Conservation (phyloP, 2,888 invertebrate genomes). For the Oligia latruncula region DNA sequence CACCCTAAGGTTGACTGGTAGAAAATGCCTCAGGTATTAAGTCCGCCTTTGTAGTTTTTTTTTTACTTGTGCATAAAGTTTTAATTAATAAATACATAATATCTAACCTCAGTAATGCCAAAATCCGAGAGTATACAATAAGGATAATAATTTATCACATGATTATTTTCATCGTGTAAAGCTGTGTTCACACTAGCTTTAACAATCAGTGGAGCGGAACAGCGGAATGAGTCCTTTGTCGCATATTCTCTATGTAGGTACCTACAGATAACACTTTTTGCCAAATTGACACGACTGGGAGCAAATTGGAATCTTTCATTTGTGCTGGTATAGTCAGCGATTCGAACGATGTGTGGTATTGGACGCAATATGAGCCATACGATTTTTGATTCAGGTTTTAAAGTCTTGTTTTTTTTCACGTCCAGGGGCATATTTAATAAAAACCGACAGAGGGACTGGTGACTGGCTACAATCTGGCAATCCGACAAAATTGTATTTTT, state of each 20-base stretch:
- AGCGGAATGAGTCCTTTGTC: conserved; percentile 58
- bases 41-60: no score
- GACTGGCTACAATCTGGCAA: background rate
- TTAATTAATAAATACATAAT: background rate
- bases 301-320: conserved; percentile 42
- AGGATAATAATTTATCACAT: conserved; percentile 30
- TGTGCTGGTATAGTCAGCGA: conserved; percentile 5
- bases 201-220: conserved; percentile 70
- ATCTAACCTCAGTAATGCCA: background rate
- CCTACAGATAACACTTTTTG: conserved; percentile 40
- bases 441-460: background rate
- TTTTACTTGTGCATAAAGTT: no score
- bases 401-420: background rate
- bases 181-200: conserved; percentile 67
- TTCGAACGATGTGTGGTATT: conserved; percentile 25
- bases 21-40: no score
- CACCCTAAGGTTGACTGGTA: no score
- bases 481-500: background rate
- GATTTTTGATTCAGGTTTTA: background rate
- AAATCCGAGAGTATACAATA: conserved; percentile 5
- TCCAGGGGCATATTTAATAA: background rate
- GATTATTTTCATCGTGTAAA: conserved; percentile 42
- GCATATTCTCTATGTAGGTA: conserved; percentile 25
- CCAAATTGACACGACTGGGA: conserved; percentile 40
- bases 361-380: conserved; percentile 12